phyloP scores from a whole-genome alignment of 1,140 invertebrate species.

The Cataglyphis hispanica region DNA sequence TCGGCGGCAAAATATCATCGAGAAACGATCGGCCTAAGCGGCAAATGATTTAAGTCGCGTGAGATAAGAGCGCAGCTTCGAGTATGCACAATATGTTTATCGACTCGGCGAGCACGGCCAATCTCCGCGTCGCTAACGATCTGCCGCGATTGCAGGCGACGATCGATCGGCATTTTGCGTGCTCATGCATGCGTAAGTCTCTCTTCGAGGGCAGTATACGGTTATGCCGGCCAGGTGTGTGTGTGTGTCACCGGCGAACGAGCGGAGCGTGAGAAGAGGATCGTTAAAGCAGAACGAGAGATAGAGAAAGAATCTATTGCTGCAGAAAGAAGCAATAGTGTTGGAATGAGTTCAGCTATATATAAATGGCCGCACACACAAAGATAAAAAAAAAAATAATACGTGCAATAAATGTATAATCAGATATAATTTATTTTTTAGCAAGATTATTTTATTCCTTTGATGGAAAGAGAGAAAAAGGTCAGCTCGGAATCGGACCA shows the following conservation, averaged over 20 bases:
- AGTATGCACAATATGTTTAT: slow-evolving; percentile 68
- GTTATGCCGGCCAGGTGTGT: slow-evolving; percentile 79
- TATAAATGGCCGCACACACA: neutral
- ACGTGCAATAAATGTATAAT: neutral
- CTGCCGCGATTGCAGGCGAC: slow-evolving; percentile 69
- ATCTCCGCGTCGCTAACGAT: slow-evolving; percentile 62
- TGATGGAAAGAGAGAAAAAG: slow-evolving; percentile 25
- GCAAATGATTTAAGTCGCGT: slow-evolving; percentile 58
- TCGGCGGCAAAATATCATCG: slow-evolving; percentile 27
- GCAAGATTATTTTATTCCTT: slow-evolving; percentile 6
- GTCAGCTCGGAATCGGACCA: slow-evolving; percentile 29
- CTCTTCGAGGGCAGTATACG: slow-evolving; percentile 79
- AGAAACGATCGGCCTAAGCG: slow-evolving; percentile 5
- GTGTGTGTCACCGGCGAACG: slow-evolving; percentile 77
- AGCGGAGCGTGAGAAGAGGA: slow-evolving; percentile 49
- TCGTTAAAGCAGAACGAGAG: neutral
- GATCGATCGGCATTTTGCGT: slow-evolving; percentile 71
- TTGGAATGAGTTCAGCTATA: neutral
- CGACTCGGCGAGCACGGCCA: slow-evolving; percentile 41
- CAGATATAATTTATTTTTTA: neutral
- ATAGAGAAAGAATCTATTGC: neutral
- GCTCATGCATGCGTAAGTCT: slow-evolving; percentile 74
- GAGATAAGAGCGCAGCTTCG: slow-evolving; percentile 58
- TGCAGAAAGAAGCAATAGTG: neutral
- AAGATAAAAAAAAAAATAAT: neutral